phyloP scores from a whole-genome alignment of 2,888 invertebrate genomes.

The Leptinotarsa juncta region DNA sequence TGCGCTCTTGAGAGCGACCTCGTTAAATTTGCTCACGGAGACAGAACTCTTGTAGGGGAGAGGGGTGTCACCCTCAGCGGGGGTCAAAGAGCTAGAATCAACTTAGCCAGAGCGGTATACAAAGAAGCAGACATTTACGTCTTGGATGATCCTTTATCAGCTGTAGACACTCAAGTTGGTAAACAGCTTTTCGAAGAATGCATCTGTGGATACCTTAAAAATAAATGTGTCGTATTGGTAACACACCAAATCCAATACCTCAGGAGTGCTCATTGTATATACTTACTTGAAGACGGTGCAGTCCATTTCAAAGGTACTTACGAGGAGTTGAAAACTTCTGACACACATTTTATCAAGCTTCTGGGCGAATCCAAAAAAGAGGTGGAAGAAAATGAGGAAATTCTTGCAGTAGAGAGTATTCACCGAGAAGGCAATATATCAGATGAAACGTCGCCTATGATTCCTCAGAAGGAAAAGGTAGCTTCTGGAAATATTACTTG shows the following conservation, averaged over 20 bases:
- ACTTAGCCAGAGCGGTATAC: conserved; percentile 86
- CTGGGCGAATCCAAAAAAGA: conserved; percentile 61
- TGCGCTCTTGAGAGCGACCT: conserved; percentile 81
- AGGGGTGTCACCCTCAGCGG: conserved; percentile 79
- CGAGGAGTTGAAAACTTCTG: conserved; percentile 76
- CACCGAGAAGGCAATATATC: conserved; percentile 65
- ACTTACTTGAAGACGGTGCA: conserved; percentile 69
- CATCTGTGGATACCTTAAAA: conserved; percentile 71
- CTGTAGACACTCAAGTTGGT: conserved; percentile 90
- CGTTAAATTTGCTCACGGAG: conserved; percentile 78
- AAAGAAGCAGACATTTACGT: conserved; percentile 83
- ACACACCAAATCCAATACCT: conserved; percentile 80
- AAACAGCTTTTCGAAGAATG: conserved; percentile 87
- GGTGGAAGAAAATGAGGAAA: conserved; percentile 29
- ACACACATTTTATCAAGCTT: conserved; percentile 77
- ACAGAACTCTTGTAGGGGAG: conserved; percentile 82
- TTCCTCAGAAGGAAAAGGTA: conserved; percentile 69
- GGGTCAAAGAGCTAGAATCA: conserved; percentile 88
- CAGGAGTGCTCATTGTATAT: conserved; percentile 68
- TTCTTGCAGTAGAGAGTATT: conserved; percentile 67
- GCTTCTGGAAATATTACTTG: conserved; percentile 70
- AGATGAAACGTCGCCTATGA: conserved; percentile 46
- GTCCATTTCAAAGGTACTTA: conserved; percentile 74
- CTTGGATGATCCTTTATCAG: conserved; percentile 89
- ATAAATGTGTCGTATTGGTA: conserved; percentile 78